These are phyloP conservation scores for Papilio dardanus DNA, from an alignment of 1,140 invertebrate genomes.

Conservation along the genomic window DNA sequence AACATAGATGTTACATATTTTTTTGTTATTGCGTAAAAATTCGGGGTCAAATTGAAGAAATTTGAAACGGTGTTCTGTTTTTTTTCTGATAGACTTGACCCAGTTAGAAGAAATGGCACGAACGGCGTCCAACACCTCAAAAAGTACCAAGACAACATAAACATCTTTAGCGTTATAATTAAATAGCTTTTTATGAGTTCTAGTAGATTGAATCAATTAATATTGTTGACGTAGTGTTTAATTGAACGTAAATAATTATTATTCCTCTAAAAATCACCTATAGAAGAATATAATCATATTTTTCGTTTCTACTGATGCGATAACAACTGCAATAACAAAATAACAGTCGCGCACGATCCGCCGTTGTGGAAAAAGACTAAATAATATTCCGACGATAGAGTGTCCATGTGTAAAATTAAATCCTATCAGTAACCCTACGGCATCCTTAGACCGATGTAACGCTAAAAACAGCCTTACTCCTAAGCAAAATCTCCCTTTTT, in stretches of 20 bases:
- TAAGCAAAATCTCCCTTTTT: too few species aligned
- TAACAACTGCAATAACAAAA: too few species aligned
- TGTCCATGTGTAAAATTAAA: too few species aligned
- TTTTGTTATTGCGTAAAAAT: not conserved
- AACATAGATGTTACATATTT: not conserved
- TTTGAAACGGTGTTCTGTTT: not conserved
- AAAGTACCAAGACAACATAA: slow-evolving; percentile 19
- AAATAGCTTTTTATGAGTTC: slow-evolving; percentile 7
- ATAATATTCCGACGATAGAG: too few species aligned
- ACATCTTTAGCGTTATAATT: slow-evolving; percentile 16
- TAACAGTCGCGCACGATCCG: too few species aligned
- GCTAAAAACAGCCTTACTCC: too few species aligned
- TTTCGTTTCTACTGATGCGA: too few species aligned
- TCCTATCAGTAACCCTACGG: too few species aligned
- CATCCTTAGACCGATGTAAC: too few species aligned
- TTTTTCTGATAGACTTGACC: slow-evolving; percentile 25
- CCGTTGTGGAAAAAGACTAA: too few species aligned
- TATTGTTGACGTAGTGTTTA: not conserved
- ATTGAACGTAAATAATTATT: slow-evolving; percentile 3
- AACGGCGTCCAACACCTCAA: not conserved
- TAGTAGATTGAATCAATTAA: not conserved
- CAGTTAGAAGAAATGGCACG: slow-evolving; percentile 25
- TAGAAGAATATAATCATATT: not conserved
- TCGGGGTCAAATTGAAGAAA: not conserved
- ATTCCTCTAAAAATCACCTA: not conserved